phyloP scores from a whole-genome alignment of 2,113 vertebrate genomes.

The Cyphomyrus discorhynchus region DNA sequence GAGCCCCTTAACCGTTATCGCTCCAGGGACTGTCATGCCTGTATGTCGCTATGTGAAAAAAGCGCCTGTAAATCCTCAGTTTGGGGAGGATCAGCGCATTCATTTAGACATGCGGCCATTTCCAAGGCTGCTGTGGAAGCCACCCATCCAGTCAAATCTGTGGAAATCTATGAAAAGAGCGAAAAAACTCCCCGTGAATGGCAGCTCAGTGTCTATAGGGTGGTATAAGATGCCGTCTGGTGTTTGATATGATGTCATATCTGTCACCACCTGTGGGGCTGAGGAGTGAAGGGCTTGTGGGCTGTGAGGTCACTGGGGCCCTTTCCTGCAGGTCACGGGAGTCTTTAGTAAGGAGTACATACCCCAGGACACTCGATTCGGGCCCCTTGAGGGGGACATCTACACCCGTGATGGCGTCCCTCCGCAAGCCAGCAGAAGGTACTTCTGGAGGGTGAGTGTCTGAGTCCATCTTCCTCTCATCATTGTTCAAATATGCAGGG shows the following conservation, averaged over 20 bases:
- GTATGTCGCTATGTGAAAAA: background rate
- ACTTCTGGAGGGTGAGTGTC: conserved; percentile 67
- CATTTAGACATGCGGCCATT: conserved; percentile 49
- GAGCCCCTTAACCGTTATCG: background rate
- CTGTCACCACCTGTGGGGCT: background rate
- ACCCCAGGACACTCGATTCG: conserved; percentile 64
- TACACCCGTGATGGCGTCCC: conserved; percentile 65
- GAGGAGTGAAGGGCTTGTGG: background rate
- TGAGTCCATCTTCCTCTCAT: background rate
- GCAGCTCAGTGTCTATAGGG: background rate
- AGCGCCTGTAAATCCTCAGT: conserved; percentile 22
- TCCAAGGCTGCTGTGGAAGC: background rate
- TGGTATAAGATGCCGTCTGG: conserved; percentile 42
- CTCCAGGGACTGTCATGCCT: background rate
- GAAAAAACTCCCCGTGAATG: background rate
- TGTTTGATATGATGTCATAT: conserved; percentile 20
- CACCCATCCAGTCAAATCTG: conserved; percentile 2
- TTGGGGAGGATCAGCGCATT: conserved; percentile 43
- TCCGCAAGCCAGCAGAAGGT: conserved; percentile 60
- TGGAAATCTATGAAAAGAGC: background rate
- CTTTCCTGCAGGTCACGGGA: conserved; percentile 55
- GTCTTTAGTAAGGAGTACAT: conserved; percentile 70
- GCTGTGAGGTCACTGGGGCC: background rate
- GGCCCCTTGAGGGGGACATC: conserved; percentile 59
- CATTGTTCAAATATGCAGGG: background rate